Conservation (phyloP, 92 coral and sea anemone genomes). For the Diadumene lineata region DNA sequence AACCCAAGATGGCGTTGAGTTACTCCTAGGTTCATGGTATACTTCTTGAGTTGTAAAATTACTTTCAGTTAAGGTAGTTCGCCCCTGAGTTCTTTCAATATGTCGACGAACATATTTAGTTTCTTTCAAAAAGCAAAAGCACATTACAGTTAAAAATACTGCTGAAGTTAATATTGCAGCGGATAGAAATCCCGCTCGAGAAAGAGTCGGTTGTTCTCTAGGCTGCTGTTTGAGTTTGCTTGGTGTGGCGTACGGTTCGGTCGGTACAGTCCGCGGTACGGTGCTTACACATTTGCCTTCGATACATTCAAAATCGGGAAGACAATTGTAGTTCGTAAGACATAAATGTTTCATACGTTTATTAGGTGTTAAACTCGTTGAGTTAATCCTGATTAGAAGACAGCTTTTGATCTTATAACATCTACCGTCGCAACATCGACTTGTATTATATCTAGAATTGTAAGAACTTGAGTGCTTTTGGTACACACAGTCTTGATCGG, state of each 20-base stretch:
- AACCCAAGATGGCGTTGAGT: conserved; percentile 26
- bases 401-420: conserved; percentile 36
- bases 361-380: conserved; percentile 18
- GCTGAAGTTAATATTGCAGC: conserved; percentile 72
- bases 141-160: conserved; percentile 55
- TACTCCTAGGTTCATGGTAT: neutral
- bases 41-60: neutral
- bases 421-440: conserved; percentile 29
- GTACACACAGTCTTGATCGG: conserved; percentile 26
- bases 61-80: conserved; percentile 7
- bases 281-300: conserved; percentile 45
- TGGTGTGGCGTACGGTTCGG: too few species aligned
- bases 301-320: conserved; percentile 38
- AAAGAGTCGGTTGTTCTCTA: conserved; percentile 25
- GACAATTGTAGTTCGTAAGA: conserved; percentile 13
- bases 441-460: conserved; percentile 6
- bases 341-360: neutral
- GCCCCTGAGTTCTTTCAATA: conserved; percentile 23
- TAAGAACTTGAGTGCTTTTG: conserved; percentile 31
- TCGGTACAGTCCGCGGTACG: too few species aligned
- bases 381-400: conserved; percentile 21
- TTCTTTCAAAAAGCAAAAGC: conserved; percentile 64
- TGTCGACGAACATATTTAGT: conserved; percentile 45
- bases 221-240: too few species aligned
- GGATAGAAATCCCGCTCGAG: conserved; percentile 68